Conservation (phyloP, 2,797 vertebrate species). For the Paratrypauchen microcephalus region DNA sequence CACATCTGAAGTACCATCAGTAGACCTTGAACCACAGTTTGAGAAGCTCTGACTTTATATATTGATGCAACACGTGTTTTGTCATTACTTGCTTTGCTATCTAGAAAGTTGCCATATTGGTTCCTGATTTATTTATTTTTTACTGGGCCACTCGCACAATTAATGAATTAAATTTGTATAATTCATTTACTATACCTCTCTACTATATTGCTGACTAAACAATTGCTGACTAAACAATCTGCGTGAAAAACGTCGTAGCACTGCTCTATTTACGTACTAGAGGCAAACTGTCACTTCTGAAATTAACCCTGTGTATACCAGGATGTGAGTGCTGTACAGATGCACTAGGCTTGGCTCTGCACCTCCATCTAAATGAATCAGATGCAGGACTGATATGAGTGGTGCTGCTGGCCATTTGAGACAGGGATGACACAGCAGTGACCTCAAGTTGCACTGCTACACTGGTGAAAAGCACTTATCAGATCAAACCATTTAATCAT, state of each 20-base stretch:
- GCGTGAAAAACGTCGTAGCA: constrained; percentile 59
- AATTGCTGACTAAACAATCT: constrained; percentile 59
- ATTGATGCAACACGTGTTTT: too few species aligned
- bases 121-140: not conserved
- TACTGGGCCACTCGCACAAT: not conserved
- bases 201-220: constrained; percentile 44
- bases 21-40: too few species aligned
- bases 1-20: not conserved
- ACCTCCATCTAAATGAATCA: constrained; percentile 73
- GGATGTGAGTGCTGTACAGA: constrained; percentile 55
- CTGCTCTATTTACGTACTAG: constrained; percentile 53
- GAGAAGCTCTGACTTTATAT: too few species aligned
- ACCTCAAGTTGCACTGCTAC: constrained; percentile 42
- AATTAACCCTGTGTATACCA: constrained; percentile 73
- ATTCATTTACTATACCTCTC: constrained; percentile 7
- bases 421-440: constrained; percentile 69
- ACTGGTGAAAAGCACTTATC: constrained; percentile 39
- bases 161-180: not conserved
- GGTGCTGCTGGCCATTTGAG: constrained; percentile 52
- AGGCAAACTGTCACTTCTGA: constrained; percentile 71
- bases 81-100: too few species aligned
- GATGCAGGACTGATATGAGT: constrained; percentile 73
- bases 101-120: not conserved
- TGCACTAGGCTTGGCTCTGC: constrained; percentile 39
- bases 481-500: constrained; percentile 38